Conservation (phyloP, 2,888 invertebrate species). For the Parnassius glacialis region DNA sequence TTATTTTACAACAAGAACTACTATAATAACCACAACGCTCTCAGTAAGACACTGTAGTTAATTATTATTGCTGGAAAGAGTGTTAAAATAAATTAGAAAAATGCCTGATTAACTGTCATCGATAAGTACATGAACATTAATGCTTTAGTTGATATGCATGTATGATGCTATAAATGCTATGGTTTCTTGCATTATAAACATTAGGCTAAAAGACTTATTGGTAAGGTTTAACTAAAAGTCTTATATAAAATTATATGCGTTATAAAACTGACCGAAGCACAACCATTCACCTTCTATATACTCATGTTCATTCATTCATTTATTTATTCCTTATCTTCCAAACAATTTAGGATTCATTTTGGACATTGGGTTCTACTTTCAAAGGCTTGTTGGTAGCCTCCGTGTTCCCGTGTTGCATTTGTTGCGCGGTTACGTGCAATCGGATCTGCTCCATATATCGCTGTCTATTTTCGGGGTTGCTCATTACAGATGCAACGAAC, state of each 20-base stretch:
- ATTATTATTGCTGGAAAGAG: constrained; percentile 53
- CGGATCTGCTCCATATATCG: constrained; percentile 58
- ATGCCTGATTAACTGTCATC: not conserved
- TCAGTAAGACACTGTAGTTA: constrained; percentile 65
- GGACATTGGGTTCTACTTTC: constrained; percentile 46
- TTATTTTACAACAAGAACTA: constrained; percentile 49
- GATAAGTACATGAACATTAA: constrained; percentile 20
- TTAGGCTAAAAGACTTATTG: not conserved
- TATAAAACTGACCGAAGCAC: constrained; percentile 11
- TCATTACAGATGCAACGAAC: constrained; percentile 81
- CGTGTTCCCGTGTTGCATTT: constrained; percentile 33
- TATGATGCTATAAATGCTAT: not conserved
- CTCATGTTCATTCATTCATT: constrained; percentile 17
- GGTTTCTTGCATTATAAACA: constrained; percentile 2
- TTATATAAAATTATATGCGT: constrained; percentile 6
- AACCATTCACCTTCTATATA: not conserved
- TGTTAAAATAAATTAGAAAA: constrained; percentile 10
- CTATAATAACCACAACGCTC: constrained; percentile 64
- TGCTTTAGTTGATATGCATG: not conserved
- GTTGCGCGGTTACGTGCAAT: constrained; percentile 41
- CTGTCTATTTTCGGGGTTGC: constrained; percentile 68
- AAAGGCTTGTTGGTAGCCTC: constrained; percentile 42
- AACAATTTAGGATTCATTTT: constrained; percentile 13
- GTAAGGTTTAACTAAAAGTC: constrained; percentile 2
- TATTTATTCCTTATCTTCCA: constrained; percentile 5